Base-by-base conservation (phyloP, 2,888 invertebrate species). In the Clostera curtula region DNA sequence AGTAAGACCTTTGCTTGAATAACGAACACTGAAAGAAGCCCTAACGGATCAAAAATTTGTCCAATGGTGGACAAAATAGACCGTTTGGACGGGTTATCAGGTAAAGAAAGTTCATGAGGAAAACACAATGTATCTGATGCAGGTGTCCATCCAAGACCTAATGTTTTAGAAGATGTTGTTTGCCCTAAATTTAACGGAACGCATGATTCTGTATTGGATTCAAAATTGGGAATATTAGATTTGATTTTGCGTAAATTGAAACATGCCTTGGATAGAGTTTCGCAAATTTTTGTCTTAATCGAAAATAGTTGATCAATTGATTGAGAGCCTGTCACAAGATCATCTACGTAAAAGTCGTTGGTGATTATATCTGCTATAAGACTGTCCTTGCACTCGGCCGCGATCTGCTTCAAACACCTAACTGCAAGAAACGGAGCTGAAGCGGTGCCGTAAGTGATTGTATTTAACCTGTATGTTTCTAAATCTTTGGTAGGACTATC, bases 361-460 rank as follows among this genome's bases (percentile, higher is more conserved):
- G 4, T 15, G 15, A 15, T 15, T 4, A 15, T 15, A 6, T 15
- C 6, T 15, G 15, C 6, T 15, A 15, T 15, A 4, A 15, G 6
- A 15, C 4, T 15, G 6, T 15, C 6, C 6, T 15, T 15, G 15
- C 15, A 15, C 15, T 15, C 15, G 6, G 6, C 6, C 6, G 15
- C 15, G 6, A 15, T 4, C 15, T 15, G 15, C 14, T 23, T 23
- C 13, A 23, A 23, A 14, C 23, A n/a, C n/a, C 23, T 12, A 5
- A 23, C 23, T 12, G 23, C 23, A n/a, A 23, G 5, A 13, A 23
- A 23, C 5, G 23, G 23, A 9, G 23, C 23, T 9, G 13, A 13
- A n/a, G 23, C 23, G 3, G 23, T 23, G n/a, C 23, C 23, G 8
- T 23, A 15, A 5, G 15, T 15, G 6, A 15, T n/a, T 4, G 12